Percentiles rank a stretch among this genome's conserved stretches.
Conservation (phyloP, 2,113 vertebrate genomes). For the Macrotis lagotis region DNA sequence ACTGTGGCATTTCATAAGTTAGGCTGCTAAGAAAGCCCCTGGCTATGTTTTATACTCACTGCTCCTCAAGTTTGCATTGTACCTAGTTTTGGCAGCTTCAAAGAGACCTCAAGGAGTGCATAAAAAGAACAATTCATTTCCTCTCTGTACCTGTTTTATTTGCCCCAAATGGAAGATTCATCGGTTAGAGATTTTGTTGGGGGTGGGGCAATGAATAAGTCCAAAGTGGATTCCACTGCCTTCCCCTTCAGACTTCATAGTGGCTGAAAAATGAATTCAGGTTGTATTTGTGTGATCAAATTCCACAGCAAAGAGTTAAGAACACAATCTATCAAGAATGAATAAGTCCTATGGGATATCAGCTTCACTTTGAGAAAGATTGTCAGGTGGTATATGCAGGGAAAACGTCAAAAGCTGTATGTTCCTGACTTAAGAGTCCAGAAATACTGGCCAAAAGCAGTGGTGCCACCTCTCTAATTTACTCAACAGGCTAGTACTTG, state of each 20-base stretch:
- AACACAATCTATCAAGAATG: background rate
- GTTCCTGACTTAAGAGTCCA: slow-evolving; percentile 9
- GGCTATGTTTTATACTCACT: slow-evolving; percentile 6
- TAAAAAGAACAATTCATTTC: background rate
- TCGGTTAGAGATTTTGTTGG: background rate
- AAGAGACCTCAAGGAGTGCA: background rate
- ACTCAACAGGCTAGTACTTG: background rate
- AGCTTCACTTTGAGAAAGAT: background rate
- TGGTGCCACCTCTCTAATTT: slow-evolving; percentile 33
- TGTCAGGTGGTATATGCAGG: background rate
- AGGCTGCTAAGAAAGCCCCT: background rate
- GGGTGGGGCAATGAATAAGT: background rate
- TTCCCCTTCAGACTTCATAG: background rate
- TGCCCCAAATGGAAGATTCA: background rate
- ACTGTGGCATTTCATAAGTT: background rate
- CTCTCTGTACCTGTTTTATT: background rate
- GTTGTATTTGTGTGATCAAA: background rate
- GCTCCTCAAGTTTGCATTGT: background rate
- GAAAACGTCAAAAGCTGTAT: background rate
- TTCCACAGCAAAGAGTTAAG: background rate
- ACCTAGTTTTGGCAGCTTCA: background rate
- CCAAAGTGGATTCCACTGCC: background rate
- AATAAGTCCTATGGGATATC: background rate
- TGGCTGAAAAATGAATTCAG: background rate
- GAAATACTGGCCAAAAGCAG: slow-evolving; percentile 21